Conservation (phyloP, 2,113 vertebrate species). For the Atrichornis clamosus region DNA sequence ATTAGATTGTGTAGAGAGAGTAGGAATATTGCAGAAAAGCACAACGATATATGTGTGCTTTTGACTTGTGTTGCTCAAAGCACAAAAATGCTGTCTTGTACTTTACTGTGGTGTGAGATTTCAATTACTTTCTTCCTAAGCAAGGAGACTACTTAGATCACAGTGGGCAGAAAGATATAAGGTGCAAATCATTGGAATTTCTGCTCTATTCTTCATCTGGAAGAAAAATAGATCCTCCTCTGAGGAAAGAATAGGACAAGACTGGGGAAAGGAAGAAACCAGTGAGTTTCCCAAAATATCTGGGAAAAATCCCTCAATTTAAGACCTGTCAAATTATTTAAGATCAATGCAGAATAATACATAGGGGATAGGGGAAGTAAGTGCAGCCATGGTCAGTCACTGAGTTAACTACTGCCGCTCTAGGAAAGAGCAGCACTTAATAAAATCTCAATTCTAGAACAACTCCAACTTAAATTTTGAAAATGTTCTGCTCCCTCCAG, state of each 20-base stretch:
- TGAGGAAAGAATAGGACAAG: not conserved
- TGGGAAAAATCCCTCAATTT: not conserved
- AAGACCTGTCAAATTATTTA: not conserved
- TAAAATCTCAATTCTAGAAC: not conserved
- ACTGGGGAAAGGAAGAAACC: not conserved
- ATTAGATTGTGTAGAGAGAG: not conserved
- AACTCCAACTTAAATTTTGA: not conserved
- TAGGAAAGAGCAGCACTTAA: not conserved
- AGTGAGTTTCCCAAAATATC: not conserved
- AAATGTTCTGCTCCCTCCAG: not conserved
- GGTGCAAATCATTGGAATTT: not conserved
- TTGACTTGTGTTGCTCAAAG: not conserved
- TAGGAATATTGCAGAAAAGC: not conserved
- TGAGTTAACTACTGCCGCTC: not conserved
- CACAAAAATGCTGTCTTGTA: not conserved
- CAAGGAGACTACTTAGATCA: not conserved
- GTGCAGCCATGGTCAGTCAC: not conserved
- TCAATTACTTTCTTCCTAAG: not conserved
- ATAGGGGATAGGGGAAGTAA: not conserved
- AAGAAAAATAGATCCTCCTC: not conserved
- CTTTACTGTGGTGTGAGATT: not conserved
- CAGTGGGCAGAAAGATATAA: not conserved
- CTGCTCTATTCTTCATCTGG: not conserved
- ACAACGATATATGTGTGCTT: not conserved
- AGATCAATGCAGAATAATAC: accelerated